Conservation (phyloP, 1,140 invertebrate genomes). For the Zaprionus nigranus region DNA sequence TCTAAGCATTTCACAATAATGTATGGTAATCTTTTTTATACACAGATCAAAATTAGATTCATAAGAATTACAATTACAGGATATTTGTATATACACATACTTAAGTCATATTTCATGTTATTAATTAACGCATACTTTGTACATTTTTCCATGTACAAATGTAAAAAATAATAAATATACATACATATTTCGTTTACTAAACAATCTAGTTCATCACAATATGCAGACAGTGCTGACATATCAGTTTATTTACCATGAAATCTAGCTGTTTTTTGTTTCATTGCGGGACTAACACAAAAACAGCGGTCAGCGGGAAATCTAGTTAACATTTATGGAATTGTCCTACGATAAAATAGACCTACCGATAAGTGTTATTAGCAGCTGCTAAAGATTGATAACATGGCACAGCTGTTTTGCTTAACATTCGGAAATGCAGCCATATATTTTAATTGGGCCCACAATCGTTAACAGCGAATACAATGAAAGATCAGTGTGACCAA, state of each 20-base stretch:
- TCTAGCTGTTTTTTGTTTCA: no score
- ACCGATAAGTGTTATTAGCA: neutral
- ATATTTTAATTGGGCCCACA: neutral
- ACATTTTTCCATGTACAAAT: neutral
- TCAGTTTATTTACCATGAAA: no score
- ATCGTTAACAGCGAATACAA: neutral
- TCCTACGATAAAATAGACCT: neutral
- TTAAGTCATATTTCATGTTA: neutral
- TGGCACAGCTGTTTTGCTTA: neutral
- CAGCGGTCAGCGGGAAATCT: no score
- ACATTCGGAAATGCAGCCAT: neutral
- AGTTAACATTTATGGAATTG: neutral
- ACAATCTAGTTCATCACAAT: no score
- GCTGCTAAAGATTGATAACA: neutral
- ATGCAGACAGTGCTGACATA: no score
- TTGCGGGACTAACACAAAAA: no score
- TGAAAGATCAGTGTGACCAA: neutral
- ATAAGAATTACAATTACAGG: neutral
- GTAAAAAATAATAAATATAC: conserved; percentile 6
- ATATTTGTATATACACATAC: neutral
- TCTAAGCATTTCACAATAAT: neutral
- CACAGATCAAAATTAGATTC: neutral
- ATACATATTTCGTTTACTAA: neutral
- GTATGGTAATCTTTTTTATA: neutral
- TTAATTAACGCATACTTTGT: neutral